phyloP scores from a whole-genome alignment of 1,140 invertebrate genomes.

The Lepidurus apus region DNA sequence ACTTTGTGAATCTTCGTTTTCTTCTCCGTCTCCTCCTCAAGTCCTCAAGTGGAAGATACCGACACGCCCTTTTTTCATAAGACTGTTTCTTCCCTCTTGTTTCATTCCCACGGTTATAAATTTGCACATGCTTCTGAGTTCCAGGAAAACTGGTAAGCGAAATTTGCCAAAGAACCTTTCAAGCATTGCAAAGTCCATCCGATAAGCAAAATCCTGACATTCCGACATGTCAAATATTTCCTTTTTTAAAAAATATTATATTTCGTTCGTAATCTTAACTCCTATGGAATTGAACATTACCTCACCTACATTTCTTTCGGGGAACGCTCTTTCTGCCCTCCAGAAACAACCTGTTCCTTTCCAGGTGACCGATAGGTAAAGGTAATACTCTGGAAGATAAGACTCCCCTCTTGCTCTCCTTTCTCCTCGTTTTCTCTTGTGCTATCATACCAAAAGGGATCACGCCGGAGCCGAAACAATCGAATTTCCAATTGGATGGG shows the following conservation, averaged over 20 bases:
- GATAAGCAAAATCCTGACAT: too few relatives aligned
- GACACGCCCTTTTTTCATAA: background rate
- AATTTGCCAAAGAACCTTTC: too few relatives aligned
- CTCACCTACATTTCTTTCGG: background rate
- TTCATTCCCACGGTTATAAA: too few relatives aligned
- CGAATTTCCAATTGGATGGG: background rate
- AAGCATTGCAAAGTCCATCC: too few relatives aligned
- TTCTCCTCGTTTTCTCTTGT: slow-evolving; percentile 1
- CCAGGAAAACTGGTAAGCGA: too few relatives aligned
- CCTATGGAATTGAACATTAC: background rate
- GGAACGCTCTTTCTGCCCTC: background rate
- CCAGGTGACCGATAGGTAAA: background rate
- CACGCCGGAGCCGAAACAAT: background rate
- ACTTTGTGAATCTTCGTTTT: slow-evolving; percentile 1
- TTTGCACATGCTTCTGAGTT: too few relatives aligned
- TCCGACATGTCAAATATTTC: too few relatives aligned
- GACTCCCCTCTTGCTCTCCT: background rate
- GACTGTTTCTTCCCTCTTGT: background rate
- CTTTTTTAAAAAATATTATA: too few relatives aligned
- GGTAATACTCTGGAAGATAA: background rate
- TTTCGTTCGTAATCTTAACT: background rate
- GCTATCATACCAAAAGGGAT: background rate
- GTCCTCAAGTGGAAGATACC: background rate
- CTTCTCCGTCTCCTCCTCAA: background rate
- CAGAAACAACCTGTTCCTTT: slow-evolving; percentile 2